phyloP scores from a whole-genome alignment of 2,113 vertebrate genomes.

The Odocoileus virginianus region DNA sequence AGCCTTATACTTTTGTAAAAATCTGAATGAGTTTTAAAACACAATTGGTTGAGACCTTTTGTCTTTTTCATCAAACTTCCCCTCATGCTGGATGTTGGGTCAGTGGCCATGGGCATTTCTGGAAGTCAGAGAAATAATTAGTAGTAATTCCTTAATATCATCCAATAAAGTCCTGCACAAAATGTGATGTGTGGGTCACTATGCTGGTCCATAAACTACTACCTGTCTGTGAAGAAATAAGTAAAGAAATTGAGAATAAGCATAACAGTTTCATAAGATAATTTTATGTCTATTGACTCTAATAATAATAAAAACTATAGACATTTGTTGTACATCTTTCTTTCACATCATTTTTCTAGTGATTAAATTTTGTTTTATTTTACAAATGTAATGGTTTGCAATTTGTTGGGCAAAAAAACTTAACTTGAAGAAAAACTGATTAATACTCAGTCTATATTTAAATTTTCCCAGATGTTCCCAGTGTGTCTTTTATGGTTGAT shows the following conservation, averaged over 20 bases:
- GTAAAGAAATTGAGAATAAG: not conserved
- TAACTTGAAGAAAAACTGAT: not conserved
- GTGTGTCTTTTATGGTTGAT: not conserved
- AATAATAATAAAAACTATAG: not conserved
- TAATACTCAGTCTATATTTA: not conserved
- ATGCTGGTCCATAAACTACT: not conserved
- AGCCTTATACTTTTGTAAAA: not conserved
- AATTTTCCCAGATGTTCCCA: not conserved
- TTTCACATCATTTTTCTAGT: not conserved
- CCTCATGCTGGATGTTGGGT: not conserved
- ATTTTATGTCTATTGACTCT: not conserved
- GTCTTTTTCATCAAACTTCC: not conserved
- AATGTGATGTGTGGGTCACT: not conserved
- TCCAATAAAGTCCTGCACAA: not conserved
- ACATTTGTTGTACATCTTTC: not conserved
- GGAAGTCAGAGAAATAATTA: not conserved
- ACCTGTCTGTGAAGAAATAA: not conserved
- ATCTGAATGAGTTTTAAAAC: not conserved
- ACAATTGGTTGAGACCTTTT: not conserved
- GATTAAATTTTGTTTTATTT: not conserved
- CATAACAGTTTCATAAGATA: not conserved
- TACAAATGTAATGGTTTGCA: not conserved
- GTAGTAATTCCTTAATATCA: not conserved
- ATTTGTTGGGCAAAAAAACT: not conserved
- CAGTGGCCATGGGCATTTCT: not conserved